These are phyloP conservation scores for Anas capensis DNA, from an alignment of 2,797 vertebrate species.

Conservation along the genomic window DNA sequence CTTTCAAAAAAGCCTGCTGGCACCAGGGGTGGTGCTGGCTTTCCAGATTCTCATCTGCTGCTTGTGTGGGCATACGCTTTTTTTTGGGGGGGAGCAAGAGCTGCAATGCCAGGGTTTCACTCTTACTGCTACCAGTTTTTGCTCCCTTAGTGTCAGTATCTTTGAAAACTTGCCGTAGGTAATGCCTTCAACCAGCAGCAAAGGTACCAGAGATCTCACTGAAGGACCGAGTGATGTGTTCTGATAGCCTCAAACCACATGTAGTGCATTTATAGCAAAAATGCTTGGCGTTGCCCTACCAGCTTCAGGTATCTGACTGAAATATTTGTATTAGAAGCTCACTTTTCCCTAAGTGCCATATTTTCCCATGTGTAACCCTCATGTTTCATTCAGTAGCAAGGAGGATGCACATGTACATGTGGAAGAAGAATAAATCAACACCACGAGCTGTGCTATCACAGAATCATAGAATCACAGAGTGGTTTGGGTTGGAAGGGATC, in stretches of 20 bases:
- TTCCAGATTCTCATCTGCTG: background rate
- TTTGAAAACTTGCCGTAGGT: background rate
- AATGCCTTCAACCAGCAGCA: background rate
- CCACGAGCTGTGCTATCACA: background rate
- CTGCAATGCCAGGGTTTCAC: background rate
- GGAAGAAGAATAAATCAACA: background rate
- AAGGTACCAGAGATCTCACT: background rate
- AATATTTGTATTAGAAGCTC: background rate
- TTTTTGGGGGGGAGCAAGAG: background rate
- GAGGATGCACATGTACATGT: background rate
- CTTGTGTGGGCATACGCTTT: background rate
- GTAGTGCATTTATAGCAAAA: background rate
- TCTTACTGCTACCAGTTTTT: background rate
- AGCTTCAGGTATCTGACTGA: background rate
- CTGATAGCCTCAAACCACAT: background rate
- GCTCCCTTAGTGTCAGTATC: background rate
- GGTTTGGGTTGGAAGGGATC: too few relatives aligned
- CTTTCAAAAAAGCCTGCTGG: background rate
- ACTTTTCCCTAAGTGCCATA: background rate
- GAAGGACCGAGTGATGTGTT: background rate
- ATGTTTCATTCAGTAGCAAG: background rate
- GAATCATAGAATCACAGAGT: too few relatives aligned
- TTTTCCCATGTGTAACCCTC: background rate
- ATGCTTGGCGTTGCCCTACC: background rate
- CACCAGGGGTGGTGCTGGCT: background rate